Evolutionary conservation across 2,797 vertebrate species (phyloP), one percentile per base, ranked within the genome.

Genomic region (Bucorvus abyssinicus): DNA sequence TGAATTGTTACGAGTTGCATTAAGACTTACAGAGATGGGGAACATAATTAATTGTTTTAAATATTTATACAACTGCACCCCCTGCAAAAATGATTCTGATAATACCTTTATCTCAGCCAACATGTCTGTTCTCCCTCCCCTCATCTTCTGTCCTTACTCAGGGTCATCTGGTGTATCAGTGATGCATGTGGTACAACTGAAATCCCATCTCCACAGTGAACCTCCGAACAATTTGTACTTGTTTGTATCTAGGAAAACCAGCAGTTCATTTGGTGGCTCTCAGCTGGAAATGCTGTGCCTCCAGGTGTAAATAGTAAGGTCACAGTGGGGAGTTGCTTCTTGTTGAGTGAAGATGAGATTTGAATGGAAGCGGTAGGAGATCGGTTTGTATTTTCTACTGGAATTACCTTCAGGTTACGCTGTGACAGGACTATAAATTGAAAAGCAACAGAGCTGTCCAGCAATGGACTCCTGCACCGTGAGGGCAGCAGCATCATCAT

Each of bases 381-480:
- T 19, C 34, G 42, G 36, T 79, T 93, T 5, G 30, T 69, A 71
- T 96, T 97, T 97, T 91, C 59, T 63, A 16, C 60, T 94, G 93
- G 96, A 96, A 96, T 96, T 94, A 94, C 86, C 85, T 95, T 93
- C 52, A 77, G 78, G 70, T 84, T 97, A 64, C 40, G 9, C 67
- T 88, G 83, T 84, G 85, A 87, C 94, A 89, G 94, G 91, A 73
- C 56, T 86, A 83, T 74, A 68, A 73, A 88, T 82, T 76, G 55
- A 34, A 85, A 90, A 84, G 80, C 5, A 3, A 75, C 68, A 87
- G 94, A 89, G 73, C 79, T 65, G 83, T 63, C 76, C 69, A 42
- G 78, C 44, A 79, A 53, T 1, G 3, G 18, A 3, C 64, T 88
- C 13, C 59, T 61, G 71, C 64, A 38, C 23, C 4, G 14, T 34